phyloP scores from a whole-genome alignment of 2,113 vertebrate species.

The Sinocyclocheilus maitianheensis region DNA sequence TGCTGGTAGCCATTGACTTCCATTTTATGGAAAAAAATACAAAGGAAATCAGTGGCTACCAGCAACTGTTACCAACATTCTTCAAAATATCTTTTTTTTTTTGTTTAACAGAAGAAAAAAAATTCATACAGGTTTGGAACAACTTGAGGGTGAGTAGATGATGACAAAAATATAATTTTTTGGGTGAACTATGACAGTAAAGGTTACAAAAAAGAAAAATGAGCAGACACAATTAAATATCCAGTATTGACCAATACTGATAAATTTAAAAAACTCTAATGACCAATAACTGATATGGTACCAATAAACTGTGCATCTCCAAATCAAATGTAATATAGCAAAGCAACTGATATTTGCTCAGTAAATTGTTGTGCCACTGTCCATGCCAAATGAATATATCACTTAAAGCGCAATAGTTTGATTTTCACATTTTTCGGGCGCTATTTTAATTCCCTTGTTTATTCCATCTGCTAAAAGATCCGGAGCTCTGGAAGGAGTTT shows the following conservation, averaged over 20 bases:
- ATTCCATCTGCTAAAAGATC: neutral
- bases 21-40: neutral
- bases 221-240: neutral
- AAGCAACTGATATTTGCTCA: neutral
- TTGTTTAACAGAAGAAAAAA: neutral
- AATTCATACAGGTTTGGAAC: neutral
- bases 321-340: neutral
- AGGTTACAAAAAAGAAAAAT: neutral
- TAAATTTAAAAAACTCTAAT: neutral
- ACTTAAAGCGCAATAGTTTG: too few species aligned
- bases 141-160: too few species aligned
- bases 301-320: neutral
- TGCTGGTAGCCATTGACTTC: neutral
- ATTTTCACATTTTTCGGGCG: too few species aligned
- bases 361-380: too few species aligned
- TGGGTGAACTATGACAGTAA: neutral
- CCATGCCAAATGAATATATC: too few species aligned
- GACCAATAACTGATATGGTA: neutral
- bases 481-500: neutral
- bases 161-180: too few species aligned
- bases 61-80: neutral
- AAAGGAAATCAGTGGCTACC: too few species aligned
- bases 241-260: neutral
- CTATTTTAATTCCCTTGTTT: too few species aligned
- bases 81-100: too few species aligned